Evolutionary conservation across 1,140 invertebrate species (phyloP), one percentile per base, ranked within the genome.

Genomic region (Diachasma alloeum): DNA sequence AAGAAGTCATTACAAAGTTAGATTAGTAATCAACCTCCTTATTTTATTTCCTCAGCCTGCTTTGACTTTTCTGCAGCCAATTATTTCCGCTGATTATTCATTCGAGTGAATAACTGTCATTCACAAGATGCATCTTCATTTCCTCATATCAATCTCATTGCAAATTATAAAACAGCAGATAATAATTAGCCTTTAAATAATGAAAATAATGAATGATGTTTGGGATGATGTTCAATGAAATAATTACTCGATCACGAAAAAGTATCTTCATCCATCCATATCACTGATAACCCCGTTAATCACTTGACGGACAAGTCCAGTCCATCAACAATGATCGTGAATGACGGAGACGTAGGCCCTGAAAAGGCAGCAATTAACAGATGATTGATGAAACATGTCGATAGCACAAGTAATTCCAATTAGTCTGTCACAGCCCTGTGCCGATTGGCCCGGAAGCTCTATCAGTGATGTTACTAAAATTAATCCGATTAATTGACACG

Each of bases 401-500:
- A 37, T 76, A 46, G 37, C 26, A 24, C n/a, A 44, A 59, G 74
- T 69, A 56, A 59, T 71, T 59, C 46, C 67, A 76, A 76, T 76
- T 76, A 76, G 53, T 46, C 46, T 37, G 31, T 11, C 22, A 13
- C 19, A 48, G 19, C 22, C 31, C 67, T 39, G 19, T 36, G 39
- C 9, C 48, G 26, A 76, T 42, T 76, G 68, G 19, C 31, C 36
- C 46, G 68, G 68, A 70, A 71, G 68, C 42, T n/a, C 56, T 71
- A 63, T 71, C 67, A 19, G 15, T 53, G 46, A 70, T 76, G 67
- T 53, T 36, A 71, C 68, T 68, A 46, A 53, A 31, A 71, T 76
- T 39, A 76, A 76, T 76, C 74, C 68, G 36, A 36, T 71, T 71
- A 70, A 76, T 76, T 53, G 70, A 72, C 59, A 44, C 63, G 36